These are phyloP conservation scores for Myotis brandtii DNA, from an alignment of 2,113 vertebrate genomes.

Conservation along the genomic window DNA sequence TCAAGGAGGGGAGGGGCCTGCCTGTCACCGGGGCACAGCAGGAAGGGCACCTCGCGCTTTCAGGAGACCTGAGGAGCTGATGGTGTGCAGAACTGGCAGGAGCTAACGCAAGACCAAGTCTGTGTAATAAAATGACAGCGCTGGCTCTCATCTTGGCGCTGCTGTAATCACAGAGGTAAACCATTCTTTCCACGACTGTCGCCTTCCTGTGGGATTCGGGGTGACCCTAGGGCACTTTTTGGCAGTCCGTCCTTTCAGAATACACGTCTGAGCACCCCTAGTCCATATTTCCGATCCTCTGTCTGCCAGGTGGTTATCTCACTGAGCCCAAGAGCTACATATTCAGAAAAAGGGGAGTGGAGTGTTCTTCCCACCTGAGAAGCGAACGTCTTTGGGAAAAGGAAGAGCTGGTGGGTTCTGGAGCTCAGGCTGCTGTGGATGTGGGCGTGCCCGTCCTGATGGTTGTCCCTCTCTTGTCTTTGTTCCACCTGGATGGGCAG, in stretches of 20 bases:
- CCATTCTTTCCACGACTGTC: neutral
- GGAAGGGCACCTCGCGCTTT: neutral
- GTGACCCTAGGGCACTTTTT: conserved; percentile 21
- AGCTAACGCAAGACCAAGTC: conserved; percentile 42
- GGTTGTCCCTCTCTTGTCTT: neutral
- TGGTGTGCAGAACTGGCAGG: conserved; percentile 28
- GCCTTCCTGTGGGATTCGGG: conserved; percentile 53
- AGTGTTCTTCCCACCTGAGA: neutral
- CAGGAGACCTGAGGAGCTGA: neutral
- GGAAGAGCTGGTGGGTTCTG: neutral
- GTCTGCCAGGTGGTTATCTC: neutral
- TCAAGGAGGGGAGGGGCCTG: neutral
- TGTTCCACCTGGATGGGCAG: accelerated
- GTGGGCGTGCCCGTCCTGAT: accelerated
- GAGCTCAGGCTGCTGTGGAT: neutral
- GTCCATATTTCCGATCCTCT: neutral
- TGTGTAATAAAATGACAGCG: neutral
- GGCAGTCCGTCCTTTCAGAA: neutral
- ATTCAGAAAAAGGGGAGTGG: neutral
- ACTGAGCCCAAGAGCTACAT: neutral
- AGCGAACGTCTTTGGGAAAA: neutral
- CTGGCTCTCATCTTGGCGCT: conserved; percentile 48
- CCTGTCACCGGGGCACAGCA: neutral
- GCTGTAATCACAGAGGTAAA: conserved; percentile 15
- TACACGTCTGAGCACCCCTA: neutral